Evolutionary conservation across 2,888 invertebrate genomes (phyloP).

Genomic region (Caenorhabditis sinica): DNA sequence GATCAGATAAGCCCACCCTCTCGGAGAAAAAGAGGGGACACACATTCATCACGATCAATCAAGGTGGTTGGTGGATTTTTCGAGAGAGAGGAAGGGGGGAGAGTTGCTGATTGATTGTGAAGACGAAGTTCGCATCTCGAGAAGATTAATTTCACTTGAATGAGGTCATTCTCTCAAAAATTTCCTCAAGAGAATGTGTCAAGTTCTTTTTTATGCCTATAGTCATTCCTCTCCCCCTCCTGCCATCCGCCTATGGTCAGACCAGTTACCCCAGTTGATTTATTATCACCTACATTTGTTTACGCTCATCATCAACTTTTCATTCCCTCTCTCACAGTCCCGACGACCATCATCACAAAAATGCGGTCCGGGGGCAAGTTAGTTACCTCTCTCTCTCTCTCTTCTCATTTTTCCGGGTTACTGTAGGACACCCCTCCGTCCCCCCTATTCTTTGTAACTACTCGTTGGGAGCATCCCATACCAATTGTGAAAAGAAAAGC

Average conservation of each 20-base stretch:
- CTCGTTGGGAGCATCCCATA: constrained; percentile 5
- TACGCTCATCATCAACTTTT: constrained; percentile 43
- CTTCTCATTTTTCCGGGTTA: constrained; percentile 28
- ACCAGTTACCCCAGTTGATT: constrained; percentile 63
- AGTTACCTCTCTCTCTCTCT: constrained; percentile 8
- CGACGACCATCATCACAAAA: constrained; percentile 11
- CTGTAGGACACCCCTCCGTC: constrained; percentile 25
- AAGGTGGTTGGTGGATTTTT: constrained; percentile 24
- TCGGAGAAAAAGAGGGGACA: neutral
- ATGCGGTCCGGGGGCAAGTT: constrained; percentile 46
- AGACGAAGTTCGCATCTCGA: constrained; percentile 1
- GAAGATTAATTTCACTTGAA: constrained; percentile 9
- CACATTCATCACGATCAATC: constrained; percentile 35
- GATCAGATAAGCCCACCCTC: constrained; percentile 39
- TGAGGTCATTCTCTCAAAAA: constrained; percentile 6
- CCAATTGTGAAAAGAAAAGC: constrained; percentile 10
- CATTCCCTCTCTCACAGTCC: neutral
- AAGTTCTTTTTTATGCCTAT: constrained; percentile 1
- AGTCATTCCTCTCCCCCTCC: neutral
- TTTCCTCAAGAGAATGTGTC: neutral
- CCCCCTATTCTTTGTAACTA: neutral
- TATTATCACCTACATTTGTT: constrained; percentile 64
- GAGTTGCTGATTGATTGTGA: constrained; percentile 5
- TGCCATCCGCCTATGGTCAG: constrained; percentile 27
- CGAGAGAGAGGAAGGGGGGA: neutral